These are phyloP conservation scores for Elgaria multicarinata DNA, from an alignment of 2,113 vertebrate species.

Conservation along the genomic window DNA sequence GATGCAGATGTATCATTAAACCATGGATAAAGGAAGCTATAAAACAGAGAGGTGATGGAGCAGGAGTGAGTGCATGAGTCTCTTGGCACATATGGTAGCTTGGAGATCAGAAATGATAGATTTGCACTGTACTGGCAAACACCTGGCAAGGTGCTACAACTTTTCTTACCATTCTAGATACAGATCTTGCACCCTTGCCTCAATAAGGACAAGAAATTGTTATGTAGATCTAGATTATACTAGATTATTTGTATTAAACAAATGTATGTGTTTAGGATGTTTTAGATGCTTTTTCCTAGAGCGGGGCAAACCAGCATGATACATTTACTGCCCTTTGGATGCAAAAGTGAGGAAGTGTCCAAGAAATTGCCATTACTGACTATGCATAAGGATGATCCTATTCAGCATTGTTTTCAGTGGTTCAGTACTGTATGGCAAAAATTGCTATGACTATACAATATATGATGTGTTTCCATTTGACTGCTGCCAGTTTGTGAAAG, in stretches of 20 bases:
- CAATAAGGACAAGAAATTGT: background rate
- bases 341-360: background rate
- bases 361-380: background rate
- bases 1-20: no score
- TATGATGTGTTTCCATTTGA: background rate
- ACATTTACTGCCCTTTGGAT: background rate
- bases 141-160: background rate
- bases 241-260: background rate
- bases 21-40: background rate
- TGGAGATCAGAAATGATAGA: background rate
- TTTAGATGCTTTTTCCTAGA: background rate
- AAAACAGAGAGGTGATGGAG: no score
- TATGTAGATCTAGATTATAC: background rate
- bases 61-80: background rate
- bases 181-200: background rate
- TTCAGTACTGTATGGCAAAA: background rate
- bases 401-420: background rate
- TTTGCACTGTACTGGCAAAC: no score
- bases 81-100: background rate
- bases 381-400: background rate
- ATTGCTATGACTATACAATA: background rate
- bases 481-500: accelerated
- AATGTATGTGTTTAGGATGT: background rate
- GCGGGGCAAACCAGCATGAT: background rate
- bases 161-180: background rate